These are phyloP conservation scores for Salticus scenicus DNA, from an alignment of 2,888 invertebrate species.

Conservation along the genomic window DNA sequence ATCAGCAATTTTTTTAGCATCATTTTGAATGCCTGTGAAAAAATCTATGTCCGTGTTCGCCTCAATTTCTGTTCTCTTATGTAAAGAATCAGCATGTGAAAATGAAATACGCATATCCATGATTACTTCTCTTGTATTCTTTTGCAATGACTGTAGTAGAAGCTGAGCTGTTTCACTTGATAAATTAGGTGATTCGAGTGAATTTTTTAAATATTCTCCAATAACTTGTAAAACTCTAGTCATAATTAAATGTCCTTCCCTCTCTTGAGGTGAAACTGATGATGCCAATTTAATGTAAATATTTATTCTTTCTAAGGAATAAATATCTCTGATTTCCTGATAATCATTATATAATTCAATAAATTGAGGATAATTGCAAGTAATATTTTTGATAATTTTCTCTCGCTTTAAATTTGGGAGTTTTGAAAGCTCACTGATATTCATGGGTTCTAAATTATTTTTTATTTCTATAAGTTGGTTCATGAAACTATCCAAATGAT, in stretches of 20 bases:
- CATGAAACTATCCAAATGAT: constrained; percentile 10
- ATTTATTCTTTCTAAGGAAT: constrained; percentile 31
- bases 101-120: constrained; percentile 13
- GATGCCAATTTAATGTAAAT: not conserved
- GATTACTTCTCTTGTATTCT: not conserved
- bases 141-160: constrained; percentile 12
- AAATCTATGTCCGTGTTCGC: not conserved
- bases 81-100: constrained; percentile 5
- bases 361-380: not conserved
- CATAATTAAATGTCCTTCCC: constrained; percentile 3
- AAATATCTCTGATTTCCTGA: not conserved
- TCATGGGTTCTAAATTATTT: not conserved
- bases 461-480: not conserved
- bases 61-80: constrained; percentile 21
- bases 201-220: constrained; percentile 31
- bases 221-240: constrained; percentile 29
- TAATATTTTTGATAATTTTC: not conserved
- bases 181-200: constrained; percentile 27
- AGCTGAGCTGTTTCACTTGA: not conserved
- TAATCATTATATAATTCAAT: constrained; percentile 24
- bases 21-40: constrained; percentile 24
- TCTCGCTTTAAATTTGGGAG: no score
- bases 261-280: not conserved
- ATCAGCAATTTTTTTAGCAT: not conserved
- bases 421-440: not conserved